phyloP scores from a whole-genome alignment of 1,140 invertebrate species.

The Teleogryllus occipitalis region DNA sequence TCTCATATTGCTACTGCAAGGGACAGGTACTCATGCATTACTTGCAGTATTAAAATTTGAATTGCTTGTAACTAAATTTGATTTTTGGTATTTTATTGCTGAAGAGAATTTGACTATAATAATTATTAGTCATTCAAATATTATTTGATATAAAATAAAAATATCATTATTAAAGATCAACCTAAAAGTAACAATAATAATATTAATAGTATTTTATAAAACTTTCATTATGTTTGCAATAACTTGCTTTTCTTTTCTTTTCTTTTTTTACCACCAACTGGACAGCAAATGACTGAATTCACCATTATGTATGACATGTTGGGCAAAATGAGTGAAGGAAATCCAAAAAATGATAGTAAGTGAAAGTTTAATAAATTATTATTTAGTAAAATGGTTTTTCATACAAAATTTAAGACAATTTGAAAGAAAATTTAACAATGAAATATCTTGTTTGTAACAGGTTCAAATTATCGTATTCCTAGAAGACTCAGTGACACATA shows the following conservation, averaged over 20 bases:
- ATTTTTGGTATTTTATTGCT: no score
- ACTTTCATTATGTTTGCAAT: not conserved
- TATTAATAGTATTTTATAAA: not conserved
- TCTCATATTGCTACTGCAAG: not conserved
- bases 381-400: not conserved
- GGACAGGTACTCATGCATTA: not conserved
- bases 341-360: conserved; percentile 12
- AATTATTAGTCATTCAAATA: no score
- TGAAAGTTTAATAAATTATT: not conserved
- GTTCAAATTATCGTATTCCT: conserved; percentile 41
- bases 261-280: conserved; percentile 10
- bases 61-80: no score
- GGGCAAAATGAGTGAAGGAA: conserved; percentile 60
- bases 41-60: not conserved
- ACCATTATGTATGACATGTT: conserved; percentile 75
- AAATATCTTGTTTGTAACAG: not conserved
- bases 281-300: conserved; percentile 64
- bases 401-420: not conserved
- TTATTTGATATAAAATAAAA: no score
- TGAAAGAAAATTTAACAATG: not conserved
- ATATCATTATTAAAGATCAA: no score
- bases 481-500: conserved; percentile 41
- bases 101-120: no score
- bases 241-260: conserved; percentile 15
- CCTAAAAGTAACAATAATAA: no score